phyloP scores from a whole-genome alignment of 2,113 vertebrate species.

The Cryptotis parvus region DNA sequence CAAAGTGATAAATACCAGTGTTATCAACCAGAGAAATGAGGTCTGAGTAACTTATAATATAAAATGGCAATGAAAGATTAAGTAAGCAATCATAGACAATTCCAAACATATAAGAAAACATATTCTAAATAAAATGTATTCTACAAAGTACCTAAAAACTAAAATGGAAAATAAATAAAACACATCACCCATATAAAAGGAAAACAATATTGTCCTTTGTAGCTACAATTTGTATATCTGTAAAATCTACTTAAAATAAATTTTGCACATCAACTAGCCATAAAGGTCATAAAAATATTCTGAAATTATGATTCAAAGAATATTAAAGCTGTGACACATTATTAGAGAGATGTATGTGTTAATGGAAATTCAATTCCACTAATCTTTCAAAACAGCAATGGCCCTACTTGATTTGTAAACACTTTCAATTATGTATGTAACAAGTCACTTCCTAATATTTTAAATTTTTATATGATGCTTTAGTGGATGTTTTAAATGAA shows the following conservation, averaged over 20 bases:
- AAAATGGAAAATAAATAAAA: constrained; percentile 34
- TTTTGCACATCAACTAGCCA: constrained; percentile 40
- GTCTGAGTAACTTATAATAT: not conserved
- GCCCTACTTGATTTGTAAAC: not conserved
- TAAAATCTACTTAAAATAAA: constrained; percentile 45
- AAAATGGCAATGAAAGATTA: not conserved
- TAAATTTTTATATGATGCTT: constrained; percentile 11
- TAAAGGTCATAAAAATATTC: constrained; percentile 15
- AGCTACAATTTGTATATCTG: not conserved
- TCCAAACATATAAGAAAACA: not conserved
- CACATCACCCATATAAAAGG: not conserved
- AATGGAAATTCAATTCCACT: not conserved
- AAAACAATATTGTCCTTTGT: constrained; percentile 25
- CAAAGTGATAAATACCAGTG: not conserved
- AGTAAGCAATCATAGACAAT: not conserved
- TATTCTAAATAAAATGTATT: constrained; percentile 41
- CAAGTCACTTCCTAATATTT: not conserved
- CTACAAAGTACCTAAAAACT: constrained; percentile 18
- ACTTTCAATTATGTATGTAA: not conserved
- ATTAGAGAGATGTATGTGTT: not conserved
- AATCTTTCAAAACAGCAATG: constrained; percentile 12
- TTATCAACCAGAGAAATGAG: not conserved
- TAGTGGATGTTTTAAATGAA: not conserved
- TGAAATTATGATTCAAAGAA: constrained; percentile 26
- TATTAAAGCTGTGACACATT: not conserved